phyloP scores from a whole-genome alignment of 1,140 invertebrate species.

The Pachyrhynchus sulphureomaculatus region DNA sequence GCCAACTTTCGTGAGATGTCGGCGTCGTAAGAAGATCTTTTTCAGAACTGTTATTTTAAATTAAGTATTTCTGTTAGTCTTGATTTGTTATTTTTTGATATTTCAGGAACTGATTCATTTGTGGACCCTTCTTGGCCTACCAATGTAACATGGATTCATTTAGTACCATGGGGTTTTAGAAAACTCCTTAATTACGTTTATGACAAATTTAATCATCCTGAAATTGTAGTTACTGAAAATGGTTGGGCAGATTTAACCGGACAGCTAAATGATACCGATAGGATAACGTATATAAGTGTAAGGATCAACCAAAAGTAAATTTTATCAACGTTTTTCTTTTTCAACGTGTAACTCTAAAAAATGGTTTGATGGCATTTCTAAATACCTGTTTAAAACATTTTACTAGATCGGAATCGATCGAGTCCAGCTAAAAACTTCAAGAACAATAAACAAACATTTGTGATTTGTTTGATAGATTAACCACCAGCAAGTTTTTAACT shows the following conservation, averaged over 20 bases:
- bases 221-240: conserved; percentile 63
- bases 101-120: not conserved
- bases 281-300: conserved; percentile 15
- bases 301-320: not conserved
- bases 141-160: conserved; percentile 2
- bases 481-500: no score
- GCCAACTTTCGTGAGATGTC: no score
- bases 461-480: no score
- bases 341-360: no score
- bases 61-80: not conserved
- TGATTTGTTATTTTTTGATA: not conserved
- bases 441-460: no score
- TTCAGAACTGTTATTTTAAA: no score
- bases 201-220: conserved; percentile 57
- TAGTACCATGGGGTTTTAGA: conserved; percentile 65
- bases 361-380: no score
- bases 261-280: conserved; percentile 7
- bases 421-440: no score
- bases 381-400: no score
- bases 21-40: no score
- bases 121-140: conserved; percentile 20
- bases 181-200: conserved; percentile 68
- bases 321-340: no score
- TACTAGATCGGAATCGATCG: no score
- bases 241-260: conserved; percentile 53